These are phyloP conservation scores for Heterocephalus glaber DNA, from an alignment of 2,113 vertebrate species.

Conservation along the genomic window DNA sequence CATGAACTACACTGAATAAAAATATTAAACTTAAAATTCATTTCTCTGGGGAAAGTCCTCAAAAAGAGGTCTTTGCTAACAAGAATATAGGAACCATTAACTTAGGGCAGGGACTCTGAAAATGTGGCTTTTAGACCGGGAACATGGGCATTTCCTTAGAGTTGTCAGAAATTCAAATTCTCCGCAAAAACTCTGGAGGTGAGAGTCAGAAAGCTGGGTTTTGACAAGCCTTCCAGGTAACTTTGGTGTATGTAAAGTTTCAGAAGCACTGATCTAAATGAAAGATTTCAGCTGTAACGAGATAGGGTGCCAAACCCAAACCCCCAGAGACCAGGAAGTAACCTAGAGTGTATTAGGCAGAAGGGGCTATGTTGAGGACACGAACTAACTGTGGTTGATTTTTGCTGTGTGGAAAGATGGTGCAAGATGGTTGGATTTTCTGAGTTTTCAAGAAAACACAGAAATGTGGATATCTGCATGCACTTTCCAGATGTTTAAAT, in stretches of 20 bases:
- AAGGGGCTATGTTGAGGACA: background rate
- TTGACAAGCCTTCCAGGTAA: background rate
- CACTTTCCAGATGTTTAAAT: background rate
- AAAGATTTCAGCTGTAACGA: fast-evolving
- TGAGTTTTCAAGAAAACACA: background rate
- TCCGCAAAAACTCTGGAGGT: background rate
- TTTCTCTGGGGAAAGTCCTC: background rate
- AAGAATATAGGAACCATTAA: background rate
- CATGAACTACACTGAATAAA: background rate
- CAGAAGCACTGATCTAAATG: background rate
- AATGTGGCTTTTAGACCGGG: background rate
- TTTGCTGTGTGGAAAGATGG: background rate
- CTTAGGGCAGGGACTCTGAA: background rate
- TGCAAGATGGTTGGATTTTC: background rate
- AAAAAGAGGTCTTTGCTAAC: background rate
- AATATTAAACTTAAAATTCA: background rate
- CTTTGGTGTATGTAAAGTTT: background rate
- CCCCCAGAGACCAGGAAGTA: background rate
- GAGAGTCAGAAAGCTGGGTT: background rate
- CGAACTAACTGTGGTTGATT: background rate
- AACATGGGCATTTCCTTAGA: fast-evolving
- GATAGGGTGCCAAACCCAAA: background rate
- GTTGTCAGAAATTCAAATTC: background rate
- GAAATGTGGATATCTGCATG: background rate
- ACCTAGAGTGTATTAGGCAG: background rate